These are phyloP conservation scores for Epirrita christyi DNA, from an alignment of 2,888 invertebrate species.

Conservation along the genomic window DNA sequence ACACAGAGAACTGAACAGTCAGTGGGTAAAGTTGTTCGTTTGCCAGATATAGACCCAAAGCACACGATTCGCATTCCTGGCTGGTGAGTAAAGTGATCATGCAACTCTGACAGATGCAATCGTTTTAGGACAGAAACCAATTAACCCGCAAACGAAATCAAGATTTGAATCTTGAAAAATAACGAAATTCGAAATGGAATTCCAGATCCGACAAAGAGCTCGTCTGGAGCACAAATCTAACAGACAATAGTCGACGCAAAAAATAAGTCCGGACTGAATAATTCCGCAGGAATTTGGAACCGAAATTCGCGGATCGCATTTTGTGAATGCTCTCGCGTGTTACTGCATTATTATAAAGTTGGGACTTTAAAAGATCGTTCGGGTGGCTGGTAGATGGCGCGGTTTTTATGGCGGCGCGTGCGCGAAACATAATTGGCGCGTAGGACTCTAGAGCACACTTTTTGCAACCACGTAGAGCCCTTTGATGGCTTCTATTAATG, in stretches of 20 bases:
- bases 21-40: neutral
- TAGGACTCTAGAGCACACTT: constrained; percentile 63
- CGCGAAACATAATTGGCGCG: constrained; percentile 77
- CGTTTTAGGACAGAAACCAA: constrained; percentile 55
- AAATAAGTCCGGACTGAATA: constrained; percentile 56
- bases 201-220: constrained; percentile 55
- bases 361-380: constrained; percentile 75
- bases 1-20: constrained; percentile 15
- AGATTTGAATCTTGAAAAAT: constrained; percentile 45
- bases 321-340: constrained; percentile 83
- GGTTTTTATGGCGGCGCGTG: constrained; percentile 82
- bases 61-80: constrained; percentile 41
- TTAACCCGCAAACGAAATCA: constrained; percentile 58
- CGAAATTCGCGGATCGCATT: constrained; percentile 82
- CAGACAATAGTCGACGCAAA: constrained; percentile 78
- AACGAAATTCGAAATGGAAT: constrained; percentile 31
- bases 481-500: constrained; percentile 52
- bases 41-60: neutral
- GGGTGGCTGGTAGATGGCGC: constrained; percentile 53
- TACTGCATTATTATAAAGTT: constrained; percentile 83
- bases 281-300: constrained; percentile 72
- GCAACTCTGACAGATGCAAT: constrained; percentile 42
- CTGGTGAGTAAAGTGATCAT: constrained; percentile 22
- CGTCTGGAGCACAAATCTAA: constrained; percentile 59
- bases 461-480: constrained; percentile 50